A percentile compares a stretch with the other conserved stretches of the same genome.
Conservation (phyloP, 1,140 invertebrate genomes). For the Drosophila tropicalis region DNA sequence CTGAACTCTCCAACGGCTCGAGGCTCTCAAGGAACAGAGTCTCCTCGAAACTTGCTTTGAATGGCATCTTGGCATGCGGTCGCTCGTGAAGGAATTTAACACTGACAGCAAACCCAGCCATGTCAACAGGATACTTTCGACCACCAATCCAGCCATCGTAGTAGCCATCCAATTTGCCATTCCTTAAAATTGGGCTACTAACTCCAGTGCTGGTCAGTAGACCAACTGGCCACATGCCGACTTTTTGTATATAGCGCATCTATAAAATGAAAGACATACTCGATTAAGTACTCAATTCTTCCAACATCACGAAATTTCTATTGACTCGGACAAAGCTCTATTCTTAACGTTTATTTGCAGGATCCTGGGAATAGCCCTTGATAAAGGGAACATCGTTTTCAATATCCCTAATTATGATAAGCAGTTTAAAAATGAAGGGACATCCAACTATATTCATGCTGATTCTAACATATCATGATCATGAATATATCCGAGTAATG, state of each 20-base stretch:
- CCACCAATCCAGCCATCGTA: constrained; percentile 93
- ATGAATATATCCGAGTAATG: too few species aligned
- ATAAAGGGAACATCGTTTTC: too few species aligned
- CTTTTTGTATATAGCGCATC: constrained; percentile 91
- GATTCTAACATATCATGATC: too few species aligned
- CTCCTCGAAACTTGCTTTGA: constrained; percentile 91
- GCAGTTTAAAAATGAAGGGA: too few species aligned
- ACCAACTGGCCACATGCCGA: constrained; percentile 96
- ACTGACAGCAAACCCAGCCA: constrained; percentile 92
- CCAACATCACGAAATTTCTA: too few species aligned
- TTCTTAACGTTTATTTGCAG: too few species aligned
- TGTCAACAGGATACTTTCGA: constrained; percentile 94
- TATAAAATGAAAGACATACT: constrained; percentile 53
- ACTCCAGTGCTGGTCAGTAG: constrained; percentile 89
- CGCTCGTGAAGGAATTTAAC: constrained; percentile 85
- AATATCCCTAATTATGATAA: too few species aligned
- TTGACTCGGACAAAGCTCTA: too few species aligned
- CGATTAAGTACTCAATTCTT: too few species aligned
- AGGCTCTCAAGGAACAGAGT: constrained; percentile 91
- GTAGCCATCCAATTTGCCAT: constrained; percentile 89
- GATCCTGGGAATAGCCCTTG: too few species aligned
- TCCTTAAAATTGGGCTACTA: constrained; percentile 88
- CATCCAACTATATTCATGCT: too few species aligned
- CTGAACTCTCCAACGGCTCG: constrained; percentile 87
- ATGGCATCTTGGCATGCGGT: constrained; percentile 90